Evolutionary conservation across 2,113 vertebrate species (phyloP), one percentile per base, ranked within the genome.

Genomic region (Synchiropus splendidus): DNA sequence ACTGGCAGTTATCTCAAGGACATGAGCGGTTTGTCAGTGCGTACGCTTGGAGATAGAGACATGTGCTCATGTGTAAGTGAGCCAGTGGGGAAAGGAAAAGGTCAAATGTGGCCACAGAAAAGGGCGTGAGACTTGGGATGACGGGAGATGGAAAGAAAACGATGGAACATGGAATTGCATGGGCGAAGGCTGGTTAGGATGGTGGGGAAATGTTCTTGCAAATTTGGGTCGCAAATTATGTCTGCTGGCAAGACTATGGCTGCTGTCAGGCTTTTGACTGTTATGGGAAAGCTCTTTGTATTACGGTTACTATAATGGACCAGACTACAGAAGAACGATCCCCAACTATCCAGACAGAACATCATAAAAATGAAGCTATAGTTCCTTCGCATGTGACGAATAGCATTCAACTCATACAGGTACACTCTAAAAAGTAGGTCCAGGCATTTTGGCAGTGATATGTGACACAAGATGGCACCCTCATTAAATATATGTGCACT

Each of bases 71-170:
- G 57, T 42, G 56, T 21, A 31, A 11, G 43, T 18, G 33, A 40
- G 17, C 12, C 5, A 13, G 12, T 12, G 42, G 31, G 36, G 48
- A 50, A 56, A 64, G 71, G 57, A 47, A 46, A 36, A 55, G 66
- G 62, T 70, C 61, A 61, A 51, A 61, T 54, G n/a, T 60, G 64
- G 64, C 51, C 51, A 50, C 43, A 32, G 12, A 52, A 61, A 44
- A 41, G 43, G 18, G 51, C 31, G 37, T 38, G 32, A 36, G 51
- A 39, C 44, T 44, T n/a, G 38, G 42, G 37, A 17, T 17, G 35
- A 15, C 27, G 40, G 32, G 31, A 48, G 36, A 16, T 40, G 46
- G 59, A 61, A 67, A 54, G 52, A 65, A 76, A 74, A 76, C 49
- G 79, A 27, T 8, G 21, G 21, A 27, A 27, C 21, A 27, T 27